Base-by-base conservation (phyloP, 2,113 vertebrate species). In the Lates calcarifer region DNA sequence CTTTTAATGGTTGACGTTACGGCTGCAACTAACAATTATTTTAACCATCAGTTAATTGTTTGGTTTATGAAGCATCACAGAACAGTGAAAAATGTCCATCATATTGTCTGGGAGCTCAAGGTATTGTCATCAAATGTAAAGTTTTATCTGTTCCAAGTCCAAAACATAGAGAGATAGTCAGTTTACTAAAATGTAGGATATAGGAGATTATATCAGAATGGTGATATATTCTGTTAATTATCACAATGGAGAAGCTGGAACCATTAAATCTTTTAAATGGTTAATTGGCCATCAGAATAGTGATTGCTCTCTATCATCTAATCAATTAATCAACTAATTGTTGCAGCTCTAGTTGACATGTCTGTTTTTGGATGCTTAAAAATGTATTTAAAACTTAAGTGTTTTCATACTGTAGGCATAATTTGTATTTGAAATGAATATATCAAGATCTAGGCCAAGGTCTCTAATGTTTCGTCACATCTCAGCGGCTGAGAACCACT, bases 401-500 rank as follows among this genome's bases (percentile, higher is more conserved):
- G 2, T 51, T 22, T 18, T 18, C 15, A n/a, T n/a, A n/a, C n/a
- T n/a, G n/a, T n/a, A 51, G 20, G 20, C 17, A 4, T 24, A 1
- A n/a, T 26, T 56, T 49, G 4, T 6, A 57, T 80, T 28, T 53
- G 6, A 55, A 63, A 39, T 31, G 0, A 37, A 24, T 1, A 1
- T 66, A 7, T 41, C 17, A 20, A 6, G 18, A 13, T 39, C 17
- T 0, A 4, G 2, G 28, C n/a, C 22, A 5, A 10, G 62, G n/a
- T 55, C 41, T 76, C 17, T 22, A 11, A 66, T 28, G 5, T 69
- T 43, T 41, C 12, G 55, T 47, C 66, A 39, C 51, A 55, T 47
- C 55, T 37, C 76, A 78, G 64, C 55, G 39, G 79, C 5, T 83
- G 84, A 88, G 83, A 84, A 87, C 80, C 86, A 74, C 74, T 74